Percentiles rank a stretch among this genome's conserved stretches.
phyloP scores from a whole-genome alignment of 2,888 invertebrate genomes.

The Harpagoxenus sublaevis region DNA sequence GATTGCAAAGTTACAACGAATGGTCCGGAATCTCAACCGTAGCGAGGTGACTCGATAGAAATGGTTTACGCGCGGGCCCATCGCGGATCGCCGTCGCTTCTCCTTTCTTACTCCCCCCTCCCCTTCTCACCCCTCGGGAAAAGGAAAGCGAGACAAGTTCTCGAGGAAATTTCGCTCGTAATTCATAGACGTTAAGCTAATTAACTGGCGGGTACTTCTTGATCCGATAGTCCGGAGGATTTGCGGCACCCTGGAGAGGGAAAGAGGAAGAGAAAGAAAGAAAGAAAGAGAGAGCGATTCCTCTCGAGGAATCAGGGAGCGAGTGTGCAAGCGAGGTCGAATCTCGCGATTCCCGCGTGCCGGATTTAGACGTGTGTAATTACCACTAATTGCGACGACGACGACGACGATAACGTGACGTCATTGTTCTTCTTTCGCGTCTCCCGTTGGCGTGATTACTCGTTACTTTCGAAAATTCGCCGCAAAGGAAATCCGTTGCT shows the following conservation, averaged over 20 bases:
- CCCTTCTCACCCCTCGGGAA: neutral
- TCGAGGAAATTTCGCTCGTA: constrained; percentile 27
- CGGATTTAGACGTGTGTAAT: constrained; percentile 45
- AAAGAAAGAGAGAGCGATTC: constrained; percentile 14
- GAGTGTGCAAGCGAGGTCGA: constrained; percentile 44
- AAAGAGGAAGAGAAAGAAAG: constrained; percentile 15
- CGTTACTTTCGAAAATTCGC: constrained; percentile 22
- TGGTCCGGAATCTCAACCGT: constrained; percentile 15
- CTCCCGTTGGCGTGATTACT: neutral
- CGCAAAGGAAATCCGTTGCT: neutral
- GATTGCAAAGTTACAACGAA: constrained; percentile 46
- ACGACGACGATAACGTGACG: constrained; percentile 10
- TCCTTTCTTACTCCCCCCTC: neutral
- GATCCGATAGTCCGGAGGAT: constrained; percentile 53
- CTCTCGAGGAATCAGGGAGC: constrained; percentile 38
- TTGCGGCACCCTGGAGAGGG: constrained; percentile 51
- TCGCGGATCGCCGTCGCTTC: constrained; percentile 3
- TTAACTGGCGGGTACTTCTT: constrained; percentile 53
- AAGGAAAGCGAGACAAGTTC: constrained; percentile 45
- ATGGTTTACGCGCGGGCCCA: constrained; percentile 14
- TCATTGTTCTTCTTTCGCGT: constrained; percentile 11
- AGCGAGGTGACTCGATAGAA: constrained; percentile 28
- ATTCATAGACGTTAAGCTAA: constrained; percentile 49
- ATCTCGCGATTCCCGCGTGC: constrained; percentile 28
- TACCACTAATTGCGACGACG: constrained; percentile 36